Evolutionary conservation across 2,888 invertebrate species (phyloP), one percentile per base, ranked within the genome.

Genomic region (Harmothoe impar): DNA sequence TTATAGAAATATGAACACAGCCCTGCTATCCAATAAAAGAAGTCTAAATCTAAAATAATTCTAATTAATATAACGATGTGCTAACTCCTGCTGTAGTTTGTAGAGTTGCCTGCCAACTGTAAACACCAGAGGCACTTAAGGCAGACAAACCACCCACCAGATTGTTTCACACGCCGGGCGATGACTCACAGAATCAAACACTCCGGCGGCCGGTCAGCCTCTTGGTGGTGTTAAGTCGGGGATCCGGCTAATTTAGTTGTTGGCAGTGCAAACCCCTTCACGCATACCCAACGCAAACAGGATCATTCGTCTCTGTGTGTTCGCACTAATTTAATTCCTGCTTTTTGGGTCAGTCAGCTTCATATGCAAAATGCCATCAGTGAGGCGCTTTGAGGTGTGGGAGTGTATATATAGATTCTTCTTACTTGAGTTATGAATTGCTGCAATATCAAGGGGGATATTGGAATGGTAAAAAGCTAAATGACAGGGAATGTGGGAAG

Each of bases 261-360:
- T 77, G 77, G 20, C 77, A 77, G 77, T 31, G 77, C n/a, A 62
- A 62, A 20, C 77, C 31, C 77, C 77, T 62, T 62, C 62, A 20
- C 43, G 5, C 77, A n/a, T 29, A 17, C 77, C 31, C 29, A 77
- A 15, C 3, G 25, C 77, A 31, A 31, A 31, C 5, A 31, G 17
- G 25, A 25, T n/a, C 5, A 15, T 77, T 31, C 3, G 29, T 31
- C 25, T 62, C 31, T 25, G 77, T 77, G 77, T 77, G 29, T 31
- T 77, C 3, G 29, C 77, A 15, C 77, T 77, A 77, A 77, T 77
- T 31, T 31, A 10, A 77, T 77, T 77, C 25, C 31, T 15, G 31
- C 77, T 77, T 77, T 77, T 77, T 77, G 77, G 77, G 77, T 77
- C 77, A 77, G 77, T 77, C 1, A 25, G 77, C 25, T 77, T 25